Percentiles rank a stretch among this genome's conserved stretches.
These are phyloP conservation scores for Drosophila malerkotliana DNA, from an alignment of 1,140 invertebrate genomes.

Conservation along the genomic window DNA sequence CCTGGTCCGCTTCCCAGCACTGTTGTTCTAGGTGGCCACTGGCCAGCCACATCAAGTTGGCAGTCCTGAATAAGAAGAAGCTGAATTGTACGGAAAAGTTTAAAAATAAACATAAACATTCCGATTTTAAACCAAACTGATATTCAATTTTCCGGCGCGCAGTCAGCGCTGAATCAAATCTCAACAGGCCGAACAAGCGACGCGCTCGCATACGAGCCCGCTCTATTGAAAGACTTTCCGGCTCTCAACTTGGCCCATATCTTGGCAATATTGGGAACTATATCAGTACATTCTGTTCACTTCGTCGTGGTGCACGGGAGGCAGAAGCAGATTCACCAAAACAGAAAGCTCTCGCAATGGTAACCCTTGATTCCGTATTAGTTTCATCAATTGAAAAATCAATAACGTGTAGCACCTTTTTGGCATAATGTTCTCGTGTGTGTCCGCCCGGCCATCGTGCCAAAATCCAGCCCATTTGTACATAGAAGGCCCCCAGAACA, in stretches of 20 bases:
- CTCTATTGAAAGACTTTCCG: conserved; percentile 40
- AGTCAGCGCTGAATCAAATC: conserved; percentile 19
- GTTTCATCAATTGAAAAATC: conserved; percentile 31
- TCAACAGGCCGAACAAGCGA: conserved; percentile 32
- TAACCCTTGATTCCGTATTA: conserved; percentile 28
- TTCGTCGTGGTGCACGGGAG: conserved; percentile 81
- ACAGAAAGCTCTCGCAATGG: conserved; percentile 64
- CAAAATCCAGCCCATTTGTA: conserved; percentile 21
- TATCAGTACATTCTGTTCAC: conserved; percentile 76
- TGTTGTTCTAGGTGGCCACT: conserved; percentile 39
- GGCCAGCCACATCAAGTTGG: conserved; percentile 26
- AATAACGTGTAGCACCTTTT: conserved; percentile 18
- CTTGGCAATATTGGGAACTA: conserved; percentile 74
- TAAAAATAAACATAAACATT: conserved; percentile 69
- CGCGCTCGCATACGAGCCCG: conserved; percentile 22
- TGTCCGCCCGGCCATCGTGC: neutral
- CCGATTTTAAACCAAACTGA: conserved; percentile 51
- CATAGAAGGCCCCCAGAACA: conserved; percentile 8
- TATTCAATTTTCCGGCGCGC: conserved; percentile 50
- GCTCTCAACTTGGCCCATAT: conserved; percentile 66
- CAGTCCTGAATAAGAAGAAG: conserved; percentile 33
- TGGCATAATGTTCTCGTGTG: conserved; percentile 18
- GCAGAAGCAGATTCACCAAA: conserved; percentile 46
- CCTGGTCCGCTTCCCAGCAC: neutral
- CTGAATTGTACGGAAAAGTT: conserved; percentile 56